Evolutionary conservation across 2,797 vertebrate species (phyloP), one percentile per base, ranked within the genome.

Genomic region (Champsocephalus esox): DNA sequence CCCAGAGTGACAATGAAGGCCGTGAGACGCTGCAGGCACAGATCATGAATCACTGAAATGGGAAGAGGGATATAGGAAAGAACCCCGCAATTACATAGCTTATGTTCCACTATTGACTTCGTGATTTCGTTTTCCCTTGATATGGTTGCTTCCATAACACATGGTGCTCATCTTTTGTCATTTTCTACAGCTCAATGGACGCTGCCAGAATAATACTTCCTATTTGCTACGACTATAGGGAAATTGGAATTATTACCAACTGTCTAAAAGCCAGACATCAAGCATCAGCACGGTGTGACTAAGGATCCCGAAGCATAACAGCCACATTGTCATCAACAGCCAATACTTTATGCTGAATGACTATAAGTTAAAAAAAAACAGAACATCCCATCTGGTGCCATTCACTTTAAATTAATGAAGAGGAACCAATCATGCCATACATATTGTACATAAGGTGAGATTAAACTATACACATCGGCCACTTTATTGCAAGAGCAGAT

Each of bases 1-100:
- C 56, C 70, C 19, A 3, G 77, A 79, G 81, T 85, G 24, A 44
- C 65, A 88, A 86, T 70, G 41, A 79, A 81, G 82, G 78, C 79
- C 24, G n/a, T 41, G 61, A 66, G 73, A 58, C 0, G 70, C 84
- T 76, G 44, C 45, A 73, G 83, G 87, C 75, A 5, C 49, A 41
- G 70, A 66, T 64, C 52, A 79, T 73, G 64, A 80, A 74, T 77
- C 61, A 70, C 85, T 73, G 76, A 86, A 87, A 73, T 41, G 66
- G 66, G 45, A 60, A 68, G 19, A 54, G n/a, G 7, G 13, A 67
- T 58, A 51, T 12, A 45, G 52, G 3, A 3, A 51, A 17, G 59
- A 68, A 68, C 75, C 7, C 58, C 3, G 19, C 3, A 9, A 75
- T 77, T 28, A 63, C 66, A 81, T n/a, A 66, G 43, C 48, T 79